Percentiles rank a stretch among this genome's conserved stretches.
Evolutionary conservation across 92 coral and sea anemone genomes (phyloP).

Genomic region (Porites rus): DNA sequence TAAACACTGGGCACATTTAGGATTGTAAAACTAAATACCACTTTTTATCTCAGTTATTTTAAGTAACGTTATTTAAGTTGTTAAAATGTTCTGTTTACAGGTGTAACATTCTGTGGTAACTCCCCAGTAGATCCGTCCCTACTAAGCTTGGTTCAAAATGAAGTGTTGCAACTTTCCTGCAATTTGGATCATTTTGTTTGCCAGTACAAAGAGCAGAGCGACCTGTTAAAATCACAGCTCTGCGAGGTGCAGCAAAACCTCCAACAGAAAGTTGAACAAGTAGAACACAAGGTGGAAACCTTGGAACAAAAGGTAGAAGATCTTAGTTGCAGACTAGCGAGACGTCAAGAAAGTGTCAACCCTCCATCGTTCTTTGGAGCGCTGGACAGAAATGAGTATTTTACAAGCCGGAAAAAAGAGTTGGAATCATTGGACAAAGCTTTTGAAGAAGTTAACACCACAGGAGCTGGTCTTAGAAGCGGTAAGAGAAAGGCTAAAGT

Average conservation of each 20-base stretch:
- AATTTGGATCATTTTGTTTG: constrained; percentile 1
- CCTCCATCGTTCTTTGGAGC: constrained; percentile 37
- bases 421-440: constrained; percentile 18
- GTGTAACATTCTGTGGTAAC: constrained; percentile 1
- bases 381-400: constrained; percentile 58
- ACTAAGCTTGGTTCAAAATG: constrained; percentile 19
- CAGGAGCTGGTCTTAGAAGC: neutral
- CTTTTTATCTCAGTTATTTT: too few relatives aligned
- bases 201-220: constrained; percentile 9
- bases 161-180: constrained; percentile 31
- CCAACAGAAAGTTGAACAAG: neutral
- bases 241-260: neutral
- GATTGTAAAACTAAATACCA: too few relatives aligned
- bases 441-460: neutral
- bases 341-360: neutral
- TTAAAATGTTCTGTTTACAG: neutral
- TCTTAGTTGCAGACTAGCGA: neutral
- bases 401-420: constrained; percentile 50
- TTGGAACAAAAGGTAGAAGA: constrained; percentile 6
- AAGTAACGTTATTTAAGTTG: too few relatives aligned
- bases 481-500: neutral
- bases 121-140: constrained; percentile 32
- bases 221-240: neutral
- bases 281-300: neutral
- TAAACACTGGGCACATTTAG: too few relatives aligned